A percentile compares a stretch with the other conserved stretches of the same genome.
Evolutionary conservation across 2,113 vertebrate genomes (phyloP).

Genomic region (Dasyprocta punctata): DNA sequence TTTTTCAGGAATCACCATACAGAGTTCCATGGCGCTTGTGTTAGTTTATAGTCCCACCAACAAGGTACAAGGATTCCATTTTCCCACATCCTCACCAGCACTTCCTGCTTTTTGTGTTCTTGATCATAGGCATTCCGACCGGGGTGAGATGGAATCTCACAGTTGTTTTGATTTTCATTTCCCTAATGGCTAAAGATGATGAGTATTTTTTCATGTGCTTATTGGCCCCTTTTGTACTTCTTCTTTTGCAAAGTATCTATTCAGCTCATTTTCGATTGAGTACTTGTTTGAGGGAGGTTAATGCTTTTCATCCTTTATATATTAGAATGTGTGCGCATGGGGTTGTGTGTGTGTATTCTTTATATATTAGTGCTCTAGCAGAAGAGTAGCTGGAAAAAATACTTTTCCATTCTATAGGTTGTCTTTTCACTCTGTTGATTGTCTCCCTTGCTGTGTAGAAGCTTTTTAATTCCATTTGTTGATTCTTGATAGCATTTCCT

Average conservation of each 20-base stretch:
- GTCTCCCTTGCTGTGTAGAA: neutral
- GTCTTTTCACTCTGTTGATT: neutral
- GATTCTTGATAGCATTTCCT: neutral
- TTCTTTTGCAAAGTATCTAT: neutral
- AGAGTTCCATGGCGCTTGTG: neutral
- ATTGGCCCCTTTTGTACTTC: neutral
- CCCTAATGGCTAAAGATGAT: neutral
- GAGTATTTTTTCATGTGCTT: neutral
- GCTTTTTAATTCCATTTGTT: neutral
- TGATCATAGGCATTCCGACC: neutral
- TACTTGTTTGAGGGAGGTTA: neutral
- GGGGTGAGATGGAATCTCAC: neutral
- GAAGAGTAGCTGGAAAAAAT: neutral
- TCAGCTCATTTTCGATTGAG: neutral
- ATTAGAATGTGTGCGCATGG: neutral
- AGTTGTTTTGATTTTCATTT: neutral
- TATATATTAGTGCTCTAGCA: neutral
- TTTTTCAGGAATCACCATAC: neutral
- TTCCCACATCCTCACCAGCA: neutral
- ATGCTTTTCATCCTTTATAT: neutral
- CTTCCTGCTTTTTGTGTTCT: neutral
- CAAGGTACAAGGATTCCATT: neutral
- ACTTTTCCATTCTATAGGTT: neutral
- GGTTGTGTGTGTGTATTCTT: neutral
- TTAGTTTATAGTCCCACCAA: neutral